phyloP scores from a whole-genome alignment of 2,888 invertebrate species.

The Drosophila tanythrix region DNA sequence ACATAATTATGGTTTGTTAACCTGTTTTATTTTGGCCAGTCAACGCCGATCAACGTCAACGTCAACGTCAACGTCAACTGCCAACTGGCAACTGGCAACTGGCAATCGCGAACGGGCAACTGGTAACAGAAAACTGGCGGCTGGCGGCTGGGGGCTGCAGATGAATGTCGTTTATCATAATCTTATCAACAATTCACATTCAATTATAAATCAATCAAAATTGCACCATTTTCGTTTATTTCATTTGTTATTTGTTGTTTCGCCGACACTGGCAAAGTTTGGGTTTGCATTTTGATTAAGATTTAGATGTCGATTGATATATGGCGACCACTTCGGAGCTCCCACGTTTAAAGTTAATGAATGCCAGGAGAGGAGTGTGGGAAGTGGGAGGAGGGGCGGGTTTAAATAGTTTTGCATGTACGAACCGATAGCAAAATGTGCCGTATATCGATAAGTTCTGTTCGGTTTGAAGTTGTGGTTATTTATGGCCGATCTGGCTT shows the following conservation, averaged over 20 bases:
- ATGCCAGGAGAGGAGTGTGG: background rate
- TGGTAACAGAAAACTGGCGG: background rate
- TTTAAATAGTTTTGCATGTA: constrained; percentile 50
- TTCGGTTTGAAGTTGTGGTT: constrained; percentile 17
- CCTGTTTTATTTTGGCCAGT: constrained; percentile 68
- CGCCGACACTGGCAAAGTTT: constrained; percentile 65
- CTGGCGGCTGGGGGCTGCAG: constrained; percentile 44
- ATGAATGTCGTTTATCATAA: constrained; percentile 82
- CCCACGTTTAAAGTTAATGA: constrained; percentile 69
- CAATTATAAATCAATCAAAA: constrained; percentile 84
- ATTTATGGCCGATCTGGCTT: constrained; percentile 23
- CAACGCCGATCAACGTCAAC: constrained; percentile 68
- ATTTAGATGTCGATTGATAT: constrained; percentile 66
- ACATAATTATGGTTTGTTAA: constrained; percentile 71
- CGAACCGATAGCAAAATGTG: constrained; percentile 31
- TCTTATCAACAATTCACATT: constrained; percentile 83
- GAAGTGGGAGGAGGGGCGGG: background rate
- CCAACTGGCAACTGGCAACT: constrained; percentile 31
- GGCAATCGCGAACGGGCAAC: constrained; percentile 6
- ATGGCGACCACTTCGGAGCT: constrained; percentile 64
- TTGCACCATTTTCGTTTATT: constrained; percentile 79
- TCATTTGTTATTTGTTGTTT: constrained; percentile 58
- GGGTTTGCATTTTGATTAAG: constrained; percentile 37
- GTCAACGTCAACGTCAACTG: constrained; percentile 66
- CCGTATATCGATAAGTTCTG: constrained; percentile 37